phyloP scores from a whole-genome alignment of 2,888 invertebrate species.

The Diarsia rubi region DNA sequence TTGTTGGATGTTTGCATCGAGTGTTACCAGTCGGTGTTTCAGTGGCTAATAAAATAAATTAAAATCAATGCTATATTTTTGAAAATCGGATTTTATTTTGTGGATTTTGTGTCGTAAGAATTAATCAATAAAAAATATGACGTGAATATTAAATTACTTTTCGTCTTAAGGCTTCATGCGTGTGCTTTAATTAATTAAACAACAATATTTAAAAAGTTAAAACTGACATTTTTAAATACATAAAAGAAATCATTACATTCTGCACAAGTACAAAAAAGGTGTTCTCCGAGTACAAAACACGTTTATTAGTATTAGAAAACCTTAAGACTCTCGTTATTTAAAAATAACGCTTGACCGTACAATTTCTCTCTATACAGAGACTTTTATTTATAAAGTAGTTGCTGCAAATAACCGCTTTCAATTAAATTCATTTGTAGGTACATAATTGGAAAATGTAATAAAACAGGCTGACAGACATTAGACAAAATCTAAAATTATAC shows the following conservation, averaged over 20 bases:
- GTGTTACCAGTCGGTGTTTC: slow-evolving; percentile 8
- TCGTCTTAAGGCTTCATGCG: neutral
- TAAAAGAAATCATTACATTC: neutral
- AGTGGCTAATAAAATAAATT: neutral
- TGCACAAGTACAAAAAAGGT: neutral
- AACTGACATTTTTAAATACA: neutral
- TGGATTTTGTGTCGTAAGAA: neutral
- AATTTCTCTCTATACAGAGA: slow-evolving; percentile 56
- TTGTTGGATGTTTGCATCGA: slow-evolving; percentile 15
- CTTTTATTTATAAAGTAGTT: slow-evolving; percentile 49
- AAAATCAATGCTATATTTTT: neutral
- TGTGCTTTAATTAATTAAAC: neutral
- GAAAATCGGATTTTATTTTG: neutral
- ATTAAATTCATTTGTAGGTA: slow-evolving; percentile 27
- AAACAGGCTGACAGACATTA: neutral
- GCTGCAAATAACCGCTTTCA: slow-evolving; percentile 42
- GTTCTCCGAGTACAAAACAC: neutral
- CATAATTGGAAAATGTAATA: neutral
- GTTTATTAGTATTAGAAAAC: slow-evolving; percentile 46
- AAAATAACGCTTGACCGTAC: slow-evolving; percentile 48
- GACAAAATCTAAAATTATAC: slow-evolving; percentile 19
- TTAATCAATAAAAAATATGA: slow-evolving; percentile 1
- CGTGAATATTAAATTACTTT: neutral
- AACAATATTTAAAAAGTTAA: neutral
- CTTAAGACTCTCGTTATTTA: slow-evolving; percentile 26